These are phyloP conservation scores for Teleogryllus occipitalis DNA, from an alignment of 1,140 invertebrate species.

Conservation along the genomic window DNA sequence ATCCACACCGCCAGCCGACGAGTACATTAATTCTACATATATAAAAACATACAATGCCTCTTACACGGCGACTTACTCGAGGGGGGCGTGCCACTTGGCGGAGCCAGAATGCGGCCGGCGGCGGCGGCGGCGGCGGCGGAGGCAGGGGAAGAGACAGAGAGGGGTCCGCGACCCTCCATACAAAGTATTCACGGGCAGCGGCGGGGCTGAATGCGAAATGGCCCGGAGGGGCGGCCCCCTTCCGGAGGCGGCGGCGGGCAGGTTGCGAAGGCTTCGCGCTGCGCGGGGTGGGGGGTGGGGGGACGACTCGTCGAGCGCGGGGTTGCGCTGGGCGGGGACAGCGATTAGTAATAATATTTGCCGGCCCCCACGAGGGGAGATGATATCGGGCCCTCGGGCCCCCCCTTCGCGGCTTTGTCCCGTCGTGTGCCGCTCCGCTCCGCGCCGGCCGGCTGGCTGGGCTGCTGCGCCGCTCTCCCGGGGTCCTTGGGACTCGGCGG, in stretches of 20 bases:
- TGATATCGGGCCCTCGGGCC: neutral
- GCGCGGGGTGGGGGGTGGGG: no score
- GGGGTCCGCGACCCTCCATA: neutral
- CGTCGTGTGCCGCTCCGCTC: no score
- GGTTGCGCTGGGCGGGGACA: neutral
- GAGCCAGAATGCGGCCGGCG: neutral
- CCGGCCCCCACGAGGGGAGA: neutral
- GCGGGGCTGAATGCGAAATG: neutral
- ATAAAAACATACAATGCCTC: neutral
- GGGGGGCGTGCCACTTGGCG: no score
- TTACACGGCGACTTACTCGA: neutral
- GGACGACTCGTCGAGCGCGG: neutral
- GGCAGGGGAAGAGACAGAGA: neutral
- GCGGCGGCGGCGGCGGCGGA: no score
- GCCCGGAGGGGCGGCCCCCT: neutral
- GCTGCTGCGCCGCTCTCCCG: no score
- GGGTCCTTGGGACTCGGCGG: neutral
- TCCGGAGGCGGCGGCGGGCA: neutral
- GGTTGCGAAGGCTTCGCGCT: neutral
- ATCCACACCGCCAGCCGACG: neutral
- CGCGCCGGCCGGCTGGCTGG: no score
- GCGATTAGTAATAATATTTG: constrained; percentile 1
- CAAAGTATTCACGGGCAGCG: neutral
- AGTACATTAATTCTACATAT: neutral
- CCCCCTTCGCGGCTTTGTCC: no score